phyloP scores from a whole-genome alignment of 2,113 vertebrate genomes.

The Cyprinodon brontotheroides region DNA sequence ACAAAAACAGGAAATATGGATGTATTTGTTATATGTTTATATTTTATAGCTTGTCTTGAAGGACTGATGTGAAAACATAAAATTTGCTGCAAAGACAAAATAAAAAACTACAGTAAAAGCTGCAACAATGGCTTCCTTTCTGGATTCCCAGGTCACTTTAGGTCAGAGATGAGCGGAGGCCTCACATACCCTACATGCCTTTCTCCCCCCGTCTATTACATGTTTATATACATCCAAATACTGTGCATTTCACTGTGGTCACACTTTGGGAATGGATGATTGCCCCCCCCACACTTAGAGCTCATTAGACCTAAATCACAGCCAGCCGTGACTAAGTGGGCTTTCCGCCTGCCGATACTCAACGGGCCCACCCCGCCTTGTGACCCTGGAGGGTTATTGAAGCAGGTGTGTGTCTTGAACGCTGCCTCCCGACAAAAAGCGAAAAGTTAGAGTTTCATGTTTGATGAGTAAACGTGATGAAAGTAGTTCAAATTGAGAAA shows the following conservation, averaged over 20 bases:
- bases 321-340: conserved; percentile 42
- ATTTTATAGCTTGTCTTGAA: too few species aligned
- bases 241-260: conserved; percentile 29
- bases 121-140: conserved; percentile 33
- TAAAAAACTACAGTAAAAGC: conserved; percentile 2
- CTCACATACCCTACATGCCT: conserved; percentile 6
- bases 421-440: background rate
- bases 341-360: conserved; percentile 44
- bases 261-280: conserved; percentile 47
- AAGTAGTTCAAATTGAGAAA: conserved; percentile 40
- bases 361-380: conserved; percentile 37
- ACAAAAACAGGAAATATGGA: too few species aligned
- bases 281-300: conserved; percentile 43
- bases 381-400: conserved; percentile 21
- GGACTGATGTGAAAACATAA: too few species aligned
- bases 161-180: conserved; percentile 35
- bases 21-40: too few species aligned
- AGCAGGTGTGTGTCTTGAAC: background rate
- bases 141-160: conserved; percentile 31
- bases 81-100: too few species aligned
- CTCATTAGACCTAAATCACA: conserved; percentile 57
- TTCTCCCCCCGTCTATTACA: background rate
- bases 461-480: background rate
- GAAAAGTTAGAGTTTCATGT: background rate
- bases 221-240: conserved; percentile 18